Percentiles rank a stretch among this genome's conserved stretches.
phyloP scores from a whole-genome alignment of 2,888 invertebrate genomes.

The Himalopsyche anomala region DNA sequence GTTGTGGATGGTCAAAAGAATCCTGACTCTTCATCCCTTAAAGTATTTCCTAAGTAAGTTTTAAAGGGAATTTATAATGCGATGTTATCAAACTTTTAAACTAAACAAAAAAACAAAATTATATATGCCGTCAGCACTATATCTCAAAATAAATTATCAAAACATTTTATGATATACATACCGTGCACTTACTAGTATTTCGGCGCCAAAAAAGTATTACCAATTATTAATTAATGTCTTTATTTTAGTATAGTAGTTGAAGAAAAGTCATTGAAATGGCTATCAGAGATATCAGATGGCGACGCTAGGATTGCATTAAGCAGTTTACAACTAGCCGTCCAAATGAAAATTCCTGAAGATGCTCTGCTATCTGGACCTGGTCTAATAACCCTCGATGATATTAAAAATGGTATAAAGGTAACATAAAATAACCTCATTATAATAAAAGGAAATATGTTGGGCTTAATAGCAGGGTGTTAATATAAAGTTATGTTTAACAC shows the following conservation, averaged over 20 bases:
- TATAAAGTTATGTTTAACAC: too few species aligned
- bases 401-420: conserved; percentile 85
- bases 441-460: too few species aligned
- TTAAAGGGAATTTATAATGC: background rate
- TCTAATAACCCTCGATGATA: conserved; percentile 79
- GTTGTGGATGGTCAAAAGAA: conserved; percentile 47
- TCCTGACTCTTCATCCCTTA: background rate
- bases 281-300: conserved; percentile 87
- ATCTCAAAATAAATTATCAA: background rate
- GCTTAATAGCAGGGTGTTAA: too few species aligned
- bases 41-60: conserved; percentile 67
- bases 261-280: conserved; percentile 80
- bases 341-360: conserved; percentile 72
- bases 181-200: background rate
- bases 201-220: background rate
- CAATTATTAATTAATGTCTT: background rate
- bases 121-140: too few species aligned
- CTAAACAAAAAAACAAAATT: background rate
- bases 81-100: conserved; percentile 11
- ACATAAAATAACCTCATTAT: too few species aligned
- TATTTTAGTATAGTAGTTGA: conserved; percentile 70
- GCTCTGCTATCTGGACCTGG: conserved; percentile 69
- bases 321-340: conserved; percentile 83
- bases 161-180: background rate
- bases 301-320: conserved; percentile 88